These are phyloP conservation scores for Xestia ashworthii DNA, from an alignment of 2,888 invertebrate genomes.

Conservation along the genomic window DNA sequence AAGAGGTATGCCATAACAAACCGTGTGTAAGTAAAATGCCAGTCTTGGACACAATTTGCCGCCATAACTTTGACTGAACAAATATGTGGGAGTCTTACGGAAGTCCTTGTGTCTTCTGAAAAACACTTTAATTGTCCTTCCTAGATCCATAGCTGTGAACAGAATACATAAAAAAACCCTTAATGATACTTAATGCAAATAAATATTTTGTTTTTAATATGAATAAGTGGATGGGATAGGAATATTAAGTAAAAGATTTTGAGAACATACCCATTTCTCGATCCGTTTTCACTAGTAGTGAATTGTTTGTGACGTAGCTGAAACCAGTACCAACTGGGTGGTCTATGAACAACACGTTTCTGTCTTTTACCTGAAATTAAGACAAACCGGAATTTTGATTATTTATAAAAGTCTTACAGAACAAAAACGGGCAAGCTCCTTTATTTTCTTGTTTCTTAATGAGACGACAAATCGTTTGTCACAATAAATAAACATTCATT, in stretches of 20 bases:
- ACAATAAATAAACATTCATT: slow-evolving; percentile 34
- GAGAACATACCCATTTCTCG: slow-evolving; percentile 80
- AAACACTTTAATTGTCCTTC: slow-evolving; percentile 93
- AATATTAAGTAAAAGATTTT: not conserved
- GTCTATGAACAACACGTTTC: slow-evolving; percentile 96
- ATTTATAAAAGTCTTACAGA: not conserved
- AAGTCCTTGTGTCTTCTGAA: slow-evolving; percentile 93
- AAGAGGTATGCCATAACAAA: slow-evolving; percentile 64
- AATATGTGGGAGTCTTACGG: slow-evolving; percentile 93
- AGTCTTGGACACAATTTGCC: slow-evolving; percentile 94
- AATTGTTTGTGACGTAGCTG: slow-evolving; percentile 92
- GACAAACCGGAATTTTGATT: not conserved
- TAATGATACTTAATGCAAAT: not conserved
- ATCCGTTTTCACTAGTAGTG: slow-evolving; percentile 80
- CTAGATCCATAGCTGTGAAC: slow-evolving; percentile 93
- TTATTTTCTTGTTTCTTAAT: not conserved
- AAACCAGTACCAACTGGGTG: slow-evolving; percentile 97
- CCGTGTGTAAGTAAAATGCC: slow-evolving; percentile 82
- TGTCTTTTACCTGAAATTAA: slow-evolving; percentile 91
- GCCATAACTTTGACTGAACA: slow-evolving; percentile 97
- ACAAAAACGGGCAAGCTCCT: not conserved
- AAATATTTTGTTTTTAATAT: not conserved
- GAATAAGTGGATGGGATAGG: not conserved
- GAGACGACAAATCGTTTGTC: slow-evolving; percentile 2
- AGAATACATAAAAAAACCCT: slow-evolving; percentile 26